These are phyloP conservation scores for Caloenas nicobarica DNA, from an alignment of 2,113 vertebrate genomes.

Conservation along the genomic window DNA sequence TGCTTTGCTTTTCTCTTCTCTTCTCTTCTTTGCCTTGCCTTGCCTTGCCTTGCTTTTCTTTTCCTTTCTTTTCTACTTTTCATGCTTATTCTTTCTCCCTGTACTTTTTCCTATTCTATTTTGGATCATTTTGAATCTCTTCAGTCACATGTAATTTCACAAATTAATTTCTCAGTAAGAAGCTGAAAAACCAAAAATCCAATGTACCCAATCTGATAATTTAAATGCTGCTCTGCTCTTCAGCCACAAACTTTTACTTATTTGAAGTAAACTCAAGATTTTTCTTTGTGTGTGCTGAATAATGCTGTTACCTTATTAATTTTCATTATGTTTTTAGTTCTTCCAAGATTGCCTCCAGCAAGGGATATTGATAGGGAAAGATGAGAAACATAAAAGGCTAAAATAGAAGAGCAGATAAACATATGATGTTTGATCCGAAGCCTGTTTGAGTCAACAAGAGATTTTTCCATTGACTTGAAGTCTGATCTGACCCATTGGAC, in stretches of 20 bases:
- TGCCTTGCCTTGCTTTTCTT: not conserved
- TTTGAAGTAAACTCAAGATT: not conserved
- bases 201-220: not conserved
- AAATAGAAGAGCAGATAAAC: constrained; percentile 46
- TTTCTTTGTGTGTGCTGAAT: not conserved
- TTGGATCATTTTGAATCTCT: not conserved
- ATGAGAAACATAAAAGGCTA: constrained; percentile 56
- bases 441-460: constrained; percentile 25
- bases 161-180: not conserved
- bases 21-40: too few relatives aligned
- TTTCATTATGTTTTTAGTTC: constrained; percentile 11
- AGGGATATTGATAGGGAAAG: constrained; percentile 43
- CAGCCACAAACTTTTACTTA: not conserved
- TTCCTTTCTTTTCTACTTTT: not conserved
- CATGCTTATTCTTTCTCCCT: not conserved
- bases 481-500: not conserved
- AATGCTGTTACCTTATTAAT: constrained; percentile 27
- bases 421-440: constrained; percentile 56
- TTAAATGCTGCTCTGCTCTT: not conserved
- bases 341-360: constrained; percentile 40
- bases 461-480: constrained; percentile 40
- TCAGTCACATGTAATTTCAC: not conserved
- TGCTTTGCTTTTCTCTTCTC: too few relatives aligned
- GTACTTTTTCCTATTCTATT: not conserved
- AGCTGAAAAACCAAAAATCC: not conserved